Evolutionary conservation across 1,140 invertebrate species (phyloP), one percentile per base, ranked within the genome.

Genomic region (Drosophila watanabei): DNA sequence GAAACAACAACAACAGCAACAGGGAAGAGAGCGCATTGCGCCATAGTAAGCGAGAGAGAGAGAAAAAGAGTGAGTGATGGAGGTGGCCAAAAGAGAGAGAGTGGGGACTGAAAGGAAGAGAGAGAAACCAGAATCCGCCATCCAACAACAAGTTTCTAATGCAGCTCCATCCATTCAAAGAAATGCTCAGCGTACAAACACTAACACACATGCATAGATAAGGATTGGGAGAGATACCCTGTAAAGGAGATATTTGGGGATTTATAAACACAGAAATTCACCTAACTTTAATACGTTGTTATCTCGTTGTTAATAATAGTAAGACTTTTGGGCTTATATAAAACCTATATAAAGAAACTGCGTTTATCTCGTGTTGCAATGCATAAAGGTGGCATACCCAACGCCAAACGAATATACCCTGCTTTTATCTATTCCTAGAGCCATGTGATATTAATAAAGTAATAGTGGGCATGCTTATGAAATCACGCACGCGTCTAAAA

Each of bases 131-230:
- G 63, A 80, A 62, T 48, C 78, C 33, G 43, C 45, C 32, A 63
- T 72, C 54, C 54, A 57, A 87, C 79, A 85, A 89, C 85, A 89
- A 90, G 86, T 89, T 89, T 82, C 85, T 79, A 89, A 89, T 89
- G 81, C 86, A 90, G 63, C 68, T 46, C 62, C 80, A 87, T 72
- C 70, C 85, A 89, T 89, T 89, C 86, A 89, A 89, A 90, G 75
- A 90, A 90, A 88, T 84, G 43, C 70, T 71, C 59, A 39, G 51
- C 65, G 66, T 39, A 59, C 59, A 59, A 37, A 71, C 77, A 64
- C 35, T 13, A 32, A 58, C 39, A 61, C 33, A 61, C 13, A 64
- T 30, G n/a, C 28, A 52, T 46, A 41, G 20, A 30, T 33, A 48
- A 8, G 59, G 28, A 54, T 37, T 58, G 57, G 41, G 48, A 51